Percentiles rank a stretch among this genome's conserved stretches.
phyloP scores from a whole-genome alignment of 2,113 vertebrate genomes.

The Pterocles burchelli region DNA sequence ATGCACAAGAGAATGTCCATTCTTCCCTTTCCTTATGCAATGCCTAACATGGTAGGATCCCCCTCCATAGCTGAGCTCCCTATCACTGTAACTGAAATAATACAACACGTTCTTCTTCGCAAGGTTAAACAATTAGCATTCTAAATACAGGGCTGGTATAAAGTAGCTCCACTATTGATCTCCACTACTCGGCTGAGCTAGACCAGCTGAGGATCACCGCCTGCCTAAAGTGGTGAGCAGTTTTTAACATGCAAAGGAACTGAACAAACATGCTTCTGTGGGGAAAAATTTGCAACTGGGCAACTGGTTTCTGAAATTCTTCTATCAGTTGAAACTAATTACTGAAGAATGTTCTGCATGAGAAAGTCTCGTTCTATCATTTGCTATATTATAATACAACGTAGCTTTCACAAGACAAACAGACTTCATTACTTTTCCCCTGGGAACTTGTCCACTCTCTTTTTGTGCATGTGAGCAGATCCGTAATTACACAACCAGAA shows the following conservation, averaged over 20 bases:
- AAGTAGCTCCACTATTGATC: conserved; percentile 10
- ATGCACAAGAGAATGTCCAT: neutral
- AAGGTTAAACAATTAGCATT: conserved; percentile 24
- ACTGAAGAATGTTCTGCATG: neutral
- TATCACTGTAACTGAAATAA: neutral
- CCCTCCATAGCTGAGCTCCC: neutral
- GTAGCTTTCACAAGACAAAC: conserved; percentile 9
- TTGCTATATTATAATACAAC: neutral
- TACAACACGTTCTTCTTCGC: neutral
- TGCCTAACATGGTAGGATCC: neutral
- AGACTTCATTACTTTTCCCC: neutral
- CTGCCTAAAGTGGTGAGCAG: neutral
- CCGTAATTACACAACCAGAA: conserved; percentile 31
- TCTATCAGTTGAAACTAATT: neutral
- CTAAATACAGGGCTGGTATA: neutral
- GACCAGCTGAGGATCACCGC: conserved; percentile 23
- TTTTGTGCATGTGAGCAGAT: neutral
- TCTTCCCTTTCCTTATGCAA: neutral
- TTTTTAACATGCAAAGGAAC: neutral
- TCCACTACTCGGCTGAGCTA: neutral
- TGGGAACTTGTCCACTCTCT: neutral
- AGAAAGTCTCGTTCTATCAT: neutral
- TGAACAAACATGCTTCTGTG: neutral
- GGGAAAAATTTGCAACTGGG: neutral
- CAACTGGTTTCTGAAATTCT: neutral